Conservation (phyloP, 2,797 vertebrate species). For the Coranthus polyacanthus region DNA sequence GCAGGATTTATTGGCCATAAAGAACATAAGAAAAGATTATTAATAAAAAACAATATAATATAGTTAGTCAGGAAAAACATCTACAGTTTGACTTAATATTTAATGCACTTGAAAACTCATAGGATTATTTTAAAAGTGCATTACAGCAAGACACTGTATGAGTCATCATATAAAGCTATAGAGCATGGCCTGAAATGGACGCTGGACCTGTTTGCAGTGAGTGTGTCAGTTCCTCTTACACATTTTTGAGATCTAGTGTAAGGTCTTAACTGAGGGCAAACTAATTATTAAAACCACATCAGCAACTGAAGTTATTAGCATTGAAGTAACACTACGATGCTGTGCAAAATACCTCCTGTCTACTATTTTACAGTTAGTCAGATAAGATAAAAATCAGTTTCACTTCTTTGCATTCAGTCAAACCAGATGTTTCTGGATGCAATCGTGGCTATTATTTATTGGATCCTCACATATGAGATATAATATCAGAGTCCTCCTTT, state of each 20-base stretch:
- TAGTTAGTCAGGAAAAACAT: too few species aligned
- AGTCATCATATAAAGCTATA: background rate
- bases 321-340: background rate
- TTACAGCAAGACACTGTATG: background rate
- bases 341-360: conserved; percentile 10
- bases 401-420: background rate
- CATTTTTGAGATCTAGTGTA: background rate
- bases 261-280: background rate
- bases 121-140: background rate
- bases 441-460: background rate
- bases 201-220: background rate
- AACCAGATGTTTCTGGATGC: background rate
- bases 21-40: too few species aligned
- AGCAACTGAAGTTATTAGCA: background rate
- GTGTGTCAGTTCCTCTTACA: background rate
- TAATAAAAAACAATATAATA: too few species aligned
- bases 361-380: conserved; percentile 1
- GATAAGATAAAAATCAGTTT: background rate
- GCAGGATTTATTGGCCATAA: background rate
- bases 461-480: background rate
- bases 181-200: background rate
- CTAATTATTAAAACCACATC: conserved; percentile 19
- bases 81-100: too few species aligned
- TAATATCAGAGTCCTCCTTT: background rate
- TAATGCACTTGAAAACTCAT: too few species aligned